Conservation (phyloP, 2,797 vertebrate genomes). For the Propithecus deckenii region DNA sequence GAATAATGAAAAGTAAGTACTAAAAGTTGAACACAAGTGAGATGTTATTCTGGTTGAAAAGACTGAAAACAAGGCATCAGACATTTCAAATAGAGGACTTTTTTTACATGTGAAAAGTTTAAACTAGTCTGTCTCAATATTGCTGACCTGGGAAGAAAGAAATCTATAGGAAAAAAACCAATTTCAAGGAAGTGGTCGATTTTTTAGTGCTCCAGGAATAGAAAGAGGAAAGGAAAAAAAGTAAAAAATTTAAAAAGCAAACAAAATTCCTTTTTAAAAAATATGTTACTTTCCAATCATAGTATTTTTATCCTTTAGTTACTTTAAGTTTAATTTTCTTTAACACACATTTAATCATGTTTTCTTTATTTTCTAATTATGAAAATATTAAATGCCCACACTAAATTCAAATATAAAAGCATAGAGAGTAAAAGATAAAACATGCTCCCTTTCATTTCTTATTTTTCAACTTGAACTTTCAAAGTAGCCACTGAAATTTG, state of each 20-base stretch:
- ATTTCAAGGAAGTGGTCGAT: neutral
- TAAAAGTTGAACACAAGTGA: conserved; percentile 47
- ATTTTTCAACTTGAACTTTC: neutral
- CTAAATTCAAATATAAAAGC: neutral
- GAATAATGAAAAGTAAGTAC: conserved; percentile 52
- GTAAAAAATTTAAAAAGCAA: neutral
- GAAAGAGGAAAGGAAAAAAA: neutral
- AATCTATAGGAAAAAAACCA: neutral
- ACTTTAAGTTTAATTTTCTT: neutral
- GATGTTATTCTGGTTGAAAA: conserved; percentile 30
- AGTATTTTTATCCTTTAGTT: neutral
- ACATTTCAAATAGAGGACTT: neutral
- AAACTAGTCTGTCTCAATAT: neutral
- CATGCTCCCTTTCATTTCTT: neutral
- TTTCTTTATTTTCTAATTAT: conserved; percentile 30
- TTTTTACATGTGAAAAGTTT: neutral
- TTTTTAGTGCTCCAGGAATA: neutral
- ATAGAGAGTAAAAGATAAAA: neutral
- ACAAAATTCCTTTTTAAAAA: neutral
- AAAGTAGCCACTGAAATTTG: neutral
- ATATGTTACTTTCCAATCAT: neutral
- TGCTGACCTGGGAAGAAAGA: neutral
- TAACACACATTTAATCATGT: neutral
- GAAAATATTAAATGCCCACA: neutral
- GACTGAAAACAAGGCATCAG: neutral